Evolutionary conservation across 2,113 vertebrate species (phyloP).

Genomic region (Opisthocomus hoazin): DNA sequence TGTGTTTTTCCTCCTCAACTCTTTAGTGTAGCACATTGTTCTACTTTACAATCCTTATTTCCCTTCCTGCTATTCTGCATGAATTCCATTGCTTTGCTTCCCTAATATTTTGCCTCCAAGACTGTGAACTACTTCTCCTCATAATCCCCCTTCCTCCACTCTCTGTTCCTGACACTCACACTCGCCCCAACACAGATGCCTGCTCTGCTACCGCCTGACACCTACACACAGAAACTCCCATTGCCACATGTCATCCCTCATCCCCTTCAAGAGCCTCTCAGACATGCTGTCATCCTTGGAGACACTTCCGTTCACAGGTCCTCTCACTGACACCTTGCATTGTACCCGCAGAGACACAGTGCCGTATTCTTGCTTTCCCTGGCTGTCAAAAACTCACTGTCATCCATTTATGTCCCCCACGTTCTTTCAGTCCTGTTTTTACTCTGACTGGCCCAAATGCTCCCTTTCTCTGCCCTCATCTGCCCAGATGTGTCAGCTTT

Average conservation of each 20-base stretch:
- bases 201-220: not conserved
- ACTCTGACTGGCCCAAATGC: not conserved
- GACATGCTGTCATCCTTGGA: not conserved
- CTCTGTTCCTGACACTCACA: not conserved
- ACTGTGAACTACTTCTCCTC: not conserved
- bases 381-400: not conserved
- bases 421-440: not conserved
- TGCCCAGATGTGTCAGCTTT: not conserved
- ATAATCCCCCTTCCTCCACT: not conserved
- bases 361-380: not conserved
- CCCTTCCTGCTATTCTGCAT: not conserved
- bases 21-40: fast-evolving
- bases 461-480: not conserved
- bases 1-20: not conserved
- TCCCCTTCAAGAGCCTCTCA: not conserved
- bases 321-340: not conserved
- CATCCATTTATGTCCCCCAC: fast-evolving
- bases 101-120: not conserved
- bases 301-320: not conserved
- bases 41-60: not conserved
- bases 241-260: not conserved
- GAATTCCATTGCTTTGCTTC: not conserved
- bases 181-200: not conserved
- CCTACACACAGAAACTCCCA: not conserved
- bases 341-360: not conserved